Evolutionary conservation across 2,888 invertebrate species (phyloP), one percentile per base, ranked within the genome.

Genomic region (Malthinus seriepunctatus): DNA sequence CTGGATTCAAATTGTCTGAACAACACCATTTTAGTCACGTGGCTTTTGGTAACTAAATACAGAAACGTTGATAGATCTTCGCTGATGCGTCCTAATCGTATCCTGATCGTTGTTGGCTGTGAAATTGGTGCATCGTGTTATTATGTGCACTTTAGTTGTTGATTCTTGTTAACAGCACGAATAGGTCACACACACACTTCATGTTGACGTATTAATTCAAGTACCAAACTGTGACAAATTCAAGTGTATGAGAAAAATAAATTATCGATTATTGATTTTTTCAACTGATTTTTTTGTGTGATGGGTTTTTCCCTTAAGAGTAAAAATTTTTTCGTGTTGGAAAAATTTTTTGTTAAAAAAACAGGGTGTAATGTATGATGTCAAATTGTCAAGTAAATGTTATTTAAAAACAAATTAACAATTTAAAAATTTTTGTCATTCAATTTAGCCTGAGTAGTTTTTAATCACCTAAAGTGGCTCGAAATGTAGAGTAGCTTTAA

Each of bases 401-500:
- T 52, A 39, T 31, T 47, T 57, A 31, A 51, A 51, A 57, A 33
- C 42, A 57, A 57, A 46, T 11, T 38, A 44, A 47, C 32, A 54
- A 50, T 59, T 57, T 54, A 34, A 38, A 55, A 31, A 50, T 59
- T 59, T 59, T 54, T 52, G 52, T 54, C 50, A 42, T 55, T 48
- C 55, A 60, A 60, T 60, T 60, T 60, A 51, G 55, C 51, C 63
- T 66, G 65, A 69, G 68, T 66, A 68, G 68, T 68, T 70, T 70
- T 69, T 70, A 69, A 70, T 69, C 69, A 68, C 68, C 63, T 65
- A 69, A 69, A 70, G 69, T 69, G 68, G 68, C 61, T 67, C 63
- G 67, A 65, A 67, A 70, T 70, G 70, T 70, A 69, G 68, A 70
- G 68, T 68, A 66, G 70, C 70, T 70, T 65, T 67, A 69, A 69